Conservation (phyloP, 2,113 vertebrate genomes). For the Mesocricetus auratus region DNA sequence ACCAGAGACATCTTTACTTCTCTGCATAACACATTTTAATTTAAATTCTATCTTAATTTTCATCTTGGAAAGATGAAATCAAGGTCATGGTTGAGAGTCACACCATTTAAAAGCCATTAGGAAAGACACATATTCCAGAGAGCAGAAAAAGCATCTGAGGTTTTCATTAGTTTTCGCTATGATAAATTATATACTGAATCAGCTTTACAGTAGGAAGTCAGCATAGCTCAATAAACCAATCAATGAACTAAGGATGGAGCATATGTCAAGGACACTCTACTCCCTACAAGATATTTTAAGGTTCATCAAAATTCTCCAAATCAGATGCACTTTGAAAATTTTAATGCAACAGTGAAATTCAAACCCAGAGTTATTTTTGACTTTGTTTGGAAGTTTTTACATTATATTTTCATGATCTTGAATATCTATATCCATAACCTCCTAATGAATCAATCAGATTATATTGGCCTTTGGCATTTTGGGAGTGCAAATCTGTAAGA, state of each 20-base stretch:
- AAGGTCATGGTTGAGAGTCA: slow-evolving; percentile 71
- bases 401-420: not conserved
- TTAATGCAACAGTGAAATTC: slow-evolving; percentile 28
- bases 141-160: slow-evolving; percentile 40
- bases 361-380: slow-evolving; percentile 2
- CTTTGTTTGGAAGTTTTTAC: not conserved
- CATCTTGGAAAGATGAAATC: slow-evolving; percentile 45
- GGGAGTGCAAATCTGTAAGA: fast-evolving
- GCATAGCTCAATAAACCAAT: slow-evolving; percentile 70
- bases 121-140: slow-evolving; percentile 70
- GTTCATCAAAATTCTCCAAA: slow-evolving; percentile 56
- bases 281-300: slow-evolving; percentile 72
- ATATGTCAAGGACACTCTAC: slow-evolving; percentile 60
- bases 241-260: slow-evolving; percentile 72
- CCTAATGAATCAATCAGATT: not conserved
- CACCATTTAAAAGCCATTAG: slow-evolving; percentile 77
- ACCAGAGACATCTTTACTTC: slow-evolving; percentile 33
- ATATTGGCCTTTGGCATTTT: not conserved
- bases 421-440: not conserved
- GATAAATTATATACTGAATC: slow-evolving; percentile 73
- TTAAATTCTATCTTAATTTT: slow-evolving; percentile 74
- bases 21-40: slow-evolving; percentile 40
- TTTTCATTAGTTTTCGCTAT: slow-evolving; percentile 68
- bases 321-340: slow-evolving; percentile 45
- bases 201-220: slow-evolving; percentile 65